These are phyloP conservation scores for Pardosa pseudoannulata DNA, from an alignment of 2,888 invertebrate species.

Conservation along the genomic window DNA sequence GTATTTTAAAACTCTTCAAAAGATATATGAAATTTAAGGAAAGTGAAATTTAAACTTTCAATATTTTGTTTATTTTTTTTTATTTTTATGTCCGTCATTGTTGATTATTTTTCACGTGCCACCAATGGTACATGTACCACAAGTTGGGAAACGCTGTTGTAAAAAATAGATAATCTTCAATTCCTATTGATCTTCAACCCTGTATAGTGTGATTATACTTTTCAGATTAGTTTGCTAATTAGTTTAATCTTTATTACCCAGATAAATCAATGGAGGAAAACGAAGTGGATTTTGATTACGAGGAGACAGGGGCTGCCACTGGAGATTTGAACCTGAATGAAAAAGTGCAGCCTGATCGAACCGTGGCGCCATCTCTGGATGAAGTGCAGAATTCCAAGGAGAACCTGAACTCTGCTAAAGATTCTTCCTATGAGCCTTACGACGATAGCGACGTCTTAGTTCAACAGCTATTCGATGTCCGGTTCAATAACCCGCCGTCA, in stretches of 20 bases:
- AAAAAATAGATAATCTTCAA: no score
- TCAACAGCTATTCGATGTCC: constrained; percentile 40
- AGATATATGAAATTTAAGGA: no score
- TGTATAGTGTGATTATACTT: no score
- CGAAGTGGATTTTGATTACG: constrained; percentile 63
- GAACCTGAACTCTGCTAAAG: neutral
- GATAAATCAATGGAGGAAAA: neutral
- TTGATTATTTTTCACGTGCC: no score
- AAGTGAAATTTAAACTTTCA: no score
- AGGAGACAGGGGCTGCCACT: constrained; percentile 59
- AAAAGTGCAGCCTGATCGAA: constrained; percentile 20
- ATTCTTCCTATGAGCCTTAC: constrained; percentile 34
- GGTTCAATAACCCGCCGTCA: constrained; percentile 14
- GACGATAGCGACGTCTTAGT: constrained; percentile 50
- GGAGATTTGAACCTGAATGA: constrained; percentile 50
- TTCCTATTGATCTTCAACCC: no score
- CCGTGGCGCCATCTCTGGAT: constrained; percentile 58
- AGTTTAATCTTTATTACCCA: neutral
- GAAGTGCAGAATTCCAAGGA: constrained; percentile 32
- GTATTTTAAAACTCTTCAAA: no score
- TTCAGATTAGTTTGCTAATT: no score
- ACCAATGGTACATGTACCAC: no score
- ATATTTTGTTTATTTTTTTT: no score
- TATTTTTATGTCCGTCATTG: no score
- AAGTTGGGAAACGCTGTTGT: no score